These are phyloP conservation scores for Eumeta japonica DNA, from an alignment of 1,140 invertebrate species.

Conservation along the genomic window DNA sequence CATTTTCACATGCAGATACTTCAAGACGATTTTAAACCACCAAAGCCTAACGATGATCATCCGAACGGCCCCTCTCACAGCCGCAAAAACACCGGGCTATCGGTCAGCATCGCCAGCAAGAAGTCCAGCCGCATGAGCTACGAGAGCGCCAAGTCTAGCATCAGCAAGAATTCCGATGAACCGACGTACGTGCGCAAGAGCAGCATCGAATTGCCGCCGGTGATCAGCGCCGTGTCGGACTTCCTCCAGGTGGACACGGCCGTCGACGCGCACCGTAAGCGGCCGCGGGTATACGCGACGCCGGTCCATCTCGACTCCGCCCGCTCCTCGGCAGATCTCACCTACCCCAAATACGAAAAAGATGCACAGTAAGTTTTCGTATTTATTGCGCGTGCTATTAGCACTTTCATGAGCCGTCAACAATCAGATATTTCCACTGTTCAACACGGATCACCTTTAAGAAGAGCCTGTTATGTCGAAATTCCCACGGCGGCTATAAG, in stretches of 20 bases:
- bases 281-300: conserved; percentile 37
- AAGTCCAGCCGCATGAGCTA: conserved; percentile 39
- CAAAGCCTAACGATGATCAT: conserved; percentile 6
- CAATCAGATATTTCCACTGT: too few relatives aligned
- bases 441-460: too few relatives aligned
- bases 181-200: conserved; percentile 27
- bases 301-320: conserved; percentile 27
- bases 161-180: conserved; percentile 24
- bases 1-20: too few relatives aligned
- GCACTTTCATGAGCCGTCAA: too few relatives aligned
- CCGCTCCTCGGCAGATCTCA: conserved; percentile 28
- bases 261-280: conserved; percentile 26
- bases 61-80: conserved; percentile 7
- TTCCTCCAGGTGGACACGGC: conserved; percentile 28
- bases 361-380: conserved; percentile 43
- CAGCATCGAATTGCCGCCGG: conserved; percentile 28
- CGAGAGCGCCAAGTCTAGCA: conserved; percentile 30
- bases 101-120: conserved; percentile 25
- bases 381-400: background rate
- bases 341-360: conserved; percentile 47
- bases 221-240: conserved; percentile 39
- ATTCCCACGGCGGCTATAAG: too few relatives aligned
- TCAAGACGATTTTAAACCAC: conserved; percentile 3
- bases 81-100: conserved; percentile 21
- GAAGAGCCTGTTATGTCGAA: too few relatives aligned